Evolutionary conservation across 2,888 invertebrate genomes (phyloP), one percentile per base, ranked within the genome.

Genomic region (Tipula vernalis): DNA sequence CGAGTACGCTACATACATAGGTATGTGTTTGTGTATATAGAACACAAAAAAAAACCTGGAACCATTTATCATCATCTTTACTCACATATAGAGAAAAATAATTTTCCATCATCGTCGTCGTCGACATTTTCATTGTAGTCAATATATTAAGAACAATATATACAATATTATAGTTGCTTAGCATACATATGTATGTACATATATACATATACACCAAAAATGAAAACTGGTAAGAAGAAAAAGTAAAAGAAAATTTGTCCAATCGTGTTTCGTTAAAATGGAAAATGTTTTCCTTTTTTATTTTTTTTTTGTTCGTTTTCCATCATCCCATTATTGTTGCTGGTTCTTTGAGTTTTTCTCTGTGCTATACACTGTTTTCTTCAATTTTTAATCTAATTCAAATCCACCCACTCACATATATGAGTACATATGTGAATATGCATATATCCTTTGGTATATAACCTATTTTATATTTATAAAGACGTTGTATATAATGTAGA

Each of bases 371-470:
- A 51, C 39, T 6, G 6, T 71, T 71, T 71, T 71, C 71, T 71
- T 71, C 71, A 71, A 84, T 84, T 84, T 84, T 84, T 84, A 84
- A 84, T 84, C 84, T 41, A 84, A 84, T 84, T 84, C 84, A 84
- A 84, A 84, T 84, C 84, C 84, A 84, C 84, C 84, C 84, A 84
- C 84, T 84, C 84, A 39, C 39, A 71, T 71, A 28, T 71, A 71
- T 15, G 44, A n/a, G 47, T 47, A 47, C 47, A 71, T 71, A 71
- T 71, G 51, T 51, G 51, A 51, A 51, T 83, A 39, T 84, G n/a
- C 28, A 28, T 84, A 39, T 84, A 84, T 84, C 71, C 71, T 28
- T 39, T 28, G 1, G 36, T 83, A 83, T 36, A 83, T 83, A 83
- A 83, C 83, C 83, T 83, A 36, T 83, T 39, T 84, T 84, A 39